Percentiles rank a stretch among this genome's conserved stretches.
Conservation (phyloP, 2,888 invertebrate species). For the Augochlorella aurata region DNA sequence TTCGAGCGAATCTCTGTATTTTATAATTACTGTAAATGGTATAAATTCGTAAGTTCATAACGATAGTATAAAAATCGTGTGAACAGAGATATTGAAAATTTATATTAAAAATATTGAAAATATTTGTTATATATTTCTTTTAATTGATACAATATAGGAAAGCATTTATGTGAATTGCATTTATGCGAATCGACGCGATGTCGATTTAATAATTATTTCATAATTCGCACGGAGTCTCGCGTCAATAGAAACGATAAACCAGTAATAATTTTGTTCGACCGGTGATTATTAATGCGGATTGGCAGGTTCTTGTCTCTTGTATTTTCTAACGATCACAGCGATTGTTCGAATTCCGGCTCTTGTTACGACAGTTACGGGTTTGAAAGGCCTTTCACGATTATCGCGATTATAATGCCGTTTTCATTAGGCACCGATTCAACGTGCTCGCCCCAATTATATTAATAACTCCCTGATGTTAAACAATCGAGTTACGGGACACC, state of each 20-base stretch:
- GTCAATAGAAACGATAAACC: not conserved
- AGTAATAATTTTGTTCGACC: not conserved
- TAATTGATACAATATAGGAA: not conserved
- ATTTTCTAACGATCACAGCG: not conserved
- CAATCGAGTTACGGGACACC: not conserved
- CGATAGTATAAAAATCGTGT: too few species aligned
- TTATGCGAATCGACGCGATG: not conserved
- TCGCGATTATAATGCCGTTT: not conserved
- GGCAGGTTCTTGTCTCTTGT: not conserved
- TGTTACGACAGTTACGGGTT: not conserved
- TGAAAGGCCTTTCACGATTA: not conserved
- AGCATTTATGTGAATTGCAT: not conserved
- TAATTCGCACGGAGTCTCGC: not conserved
- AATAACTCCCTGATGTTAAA: not conserved
- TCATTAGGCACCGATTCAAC: not conserved
- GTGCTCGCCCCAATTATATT: slow-evolving; percentile 6
- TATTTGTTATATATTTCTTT: too few species aligned
- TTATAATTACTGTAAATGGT: too few species aligned
- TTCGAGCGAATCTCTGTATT: too few species aligned
- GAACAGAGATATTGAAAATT: too few species aligned
- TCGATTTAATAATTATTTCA: not conserved
- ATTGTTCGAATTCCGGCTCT: not conserved
- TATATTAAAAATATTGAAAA: too few species aligned
- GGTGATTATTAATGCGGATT: not conserved
- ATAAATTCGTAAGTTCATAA: too few species aligned